phyloP scores from a whole-genome alignment of 2,113 vertebrate species.

The Oreochromis spilurus region DNA sequence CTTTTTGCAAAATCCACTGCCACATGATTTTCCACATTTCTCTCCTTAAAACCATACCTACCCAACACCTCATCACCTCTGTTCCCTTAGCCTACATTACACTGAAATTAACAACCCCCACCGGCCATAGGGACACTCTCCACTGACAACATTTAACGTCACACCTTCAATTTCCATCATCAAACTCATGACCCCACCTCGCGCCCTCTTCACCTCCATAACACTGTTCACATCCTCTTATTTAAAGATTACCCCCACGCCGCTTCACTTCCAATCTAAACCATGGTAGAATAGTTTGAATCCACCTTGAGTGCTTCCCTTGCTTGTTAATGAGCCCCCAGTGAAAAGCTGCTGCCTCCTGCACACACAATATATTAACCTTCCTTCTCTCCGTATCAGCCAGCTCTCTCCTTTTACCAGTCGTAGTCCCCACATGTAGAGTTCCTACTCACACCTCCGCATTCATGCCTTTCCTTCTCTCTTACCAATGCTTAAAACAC shows the following conservation, averaged over 20 bases:
- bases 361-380: not conserved
- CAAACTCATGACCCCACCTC: not conserved
- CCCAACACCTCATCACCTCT: not conserved
- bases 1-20: not conserved
- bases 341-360: not conserved
- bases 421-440: not conserved
- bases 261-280: not conserved
- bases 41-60: not conserved
- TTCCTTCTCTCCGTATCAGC: not conserved
- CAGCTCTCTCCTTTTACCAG: not conserved
- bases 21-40: not conserved
- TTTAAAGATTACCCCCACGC: not conserved
- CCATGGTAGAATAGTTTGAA: not conserved
- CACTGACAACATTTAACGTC: not conserved
- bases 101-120: not conserved
- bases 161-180: not conserved
- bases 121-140: not conserved
- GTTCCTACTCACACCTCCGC: not conserved
- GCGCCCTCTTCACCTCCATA: not conserved
- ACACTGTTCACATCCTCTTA: not conserved
- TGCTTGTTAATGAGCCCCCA: not conserved
- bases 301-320: not conserved
- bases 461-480: not conserved
- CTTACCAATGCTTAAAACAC: not conserved
- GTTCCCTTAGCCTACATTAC: not conserved